These are phyloP conservation scores for Onychostruthus taczanowskii DNA, from an alignment of 2,113 vertebrate genomes.

Conservation along the genomic window DNA sequence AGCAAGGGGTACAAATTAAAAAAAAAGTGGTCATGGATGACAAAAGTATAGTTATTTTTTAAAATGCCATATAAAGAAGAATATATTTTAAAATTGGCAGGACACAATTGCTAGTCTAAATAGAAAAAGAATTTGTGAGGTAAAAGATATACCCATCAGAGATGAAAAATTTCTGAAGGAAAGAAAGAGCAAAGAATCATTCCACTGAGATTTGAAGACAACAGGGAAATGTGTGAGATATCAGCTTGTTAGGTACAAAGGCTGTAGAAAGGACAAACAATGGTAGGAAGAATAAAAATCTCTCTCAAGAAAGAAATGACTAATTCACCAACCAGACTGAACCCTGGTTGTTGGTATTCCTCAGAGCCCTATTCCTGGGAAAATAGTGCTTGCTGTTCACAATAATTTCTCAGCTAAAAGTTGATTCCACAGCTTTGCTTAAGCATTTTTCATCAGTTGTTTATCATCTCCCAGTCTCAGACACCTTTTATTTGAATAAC, in stretches of 20 bases:
- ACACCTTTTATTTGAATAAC: not conserved
- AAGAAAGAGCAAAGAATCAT: not conserved
- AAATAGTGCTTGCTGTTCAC: not conserved
- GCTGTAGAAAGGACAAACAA: not conserved
- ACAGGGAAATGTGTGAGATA: not conserved
- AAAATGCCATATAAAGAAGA: not conserved
- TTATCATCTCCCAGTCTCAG: not conserved
- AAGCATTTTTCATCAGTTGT: constrained; percentile 20
- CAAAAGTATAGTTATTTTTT: not conserved
- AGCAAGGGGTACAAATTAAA: not conserved
- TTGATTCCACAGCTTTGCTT: not conserved
- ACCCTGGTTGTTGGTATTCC: not conserved
- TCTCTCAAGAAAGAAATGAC: not conserved
- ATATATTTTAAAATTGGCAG: not conserved
- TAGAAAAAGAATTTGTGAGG: not conserved
- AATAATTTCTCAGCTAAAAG: constrained; percentile 8
- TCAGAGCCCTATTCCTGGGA: not conserved
- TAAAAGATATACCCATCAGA: not conserved
- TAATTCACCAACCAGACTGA: not conserved
- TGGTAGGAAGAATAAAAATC: not conserved
- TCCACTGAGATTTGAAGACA: not conserved
- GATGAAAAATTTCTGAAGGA: not conserved
- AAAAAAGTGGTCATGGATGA: not conserved
- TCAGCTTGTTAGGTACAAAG: not conserved
- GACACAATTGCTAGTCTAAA: not conserved